Evolutionary conservation across 2,797 vertebrate species (phyloP).

Genomic region (Todus mexicanus): DNA sequence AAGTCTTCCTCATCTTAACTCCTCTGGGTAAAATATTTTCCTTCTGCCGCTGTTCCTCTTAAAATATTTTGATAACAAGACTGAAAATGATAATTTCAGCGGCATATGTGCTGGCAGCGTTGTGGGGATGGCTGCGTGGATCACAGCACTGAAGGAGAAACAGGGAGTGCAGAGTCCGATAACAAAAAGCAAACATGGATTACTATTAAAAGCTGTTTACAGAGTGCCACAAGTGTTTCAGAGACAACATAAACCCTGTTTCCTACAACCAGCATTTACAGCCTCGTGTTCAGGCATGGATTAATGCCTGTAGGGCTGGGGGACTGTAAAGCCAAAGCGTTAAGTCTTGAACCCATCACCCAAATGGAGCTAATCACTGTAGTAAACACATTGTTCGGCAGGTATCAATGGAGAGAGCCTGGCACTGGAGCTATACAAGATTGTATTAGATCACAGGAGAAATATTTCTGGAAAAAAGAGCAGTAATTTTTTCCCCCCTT

Average conservation of each 20-base stretch:
- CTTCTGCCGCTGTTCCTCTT: not conserved
- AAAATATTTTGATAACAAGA: not conserved
- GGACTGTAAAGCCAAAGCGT: not conserved
- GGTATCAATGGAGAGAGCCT: not conserved
- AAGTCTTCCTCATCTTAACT: not conserved
- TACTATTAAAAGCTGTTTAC: slow-evolving; percentile 11
- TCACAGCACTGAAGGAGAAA: not conserved
- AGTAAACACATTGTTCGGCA: not conserved
- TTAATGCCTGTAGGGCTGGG: not conserved
- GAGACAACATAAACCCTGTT: not conserved
- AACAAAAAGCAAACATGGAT: not conserved
- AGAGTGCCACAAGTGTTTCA: not conserved
- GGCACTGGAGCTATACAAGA: fast-evolving
- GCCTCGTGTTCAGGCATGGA: not conserved
- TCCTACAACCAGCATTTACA: not conserved
- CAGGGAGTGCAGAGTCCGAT: not conserved
- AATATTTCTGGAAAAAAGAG: not conserved
- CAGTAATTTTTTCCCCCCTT: too few relatives aligned
- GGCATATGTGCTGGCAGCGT: fast-evolving
- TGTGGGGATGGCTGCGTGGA: not conserved
- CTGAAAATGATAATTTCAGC: not conserved
- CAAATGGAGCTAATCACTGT: fast-evolving
- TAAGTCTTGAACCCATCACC: not conserved
- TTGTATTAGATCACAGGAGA: not conserved
- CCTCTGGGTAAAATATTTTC: not conserved